Conservation (phyloP, 30 jellyfish, hydroid and myxozoan genomes). For the Catostylus mosaicus region DNA sequence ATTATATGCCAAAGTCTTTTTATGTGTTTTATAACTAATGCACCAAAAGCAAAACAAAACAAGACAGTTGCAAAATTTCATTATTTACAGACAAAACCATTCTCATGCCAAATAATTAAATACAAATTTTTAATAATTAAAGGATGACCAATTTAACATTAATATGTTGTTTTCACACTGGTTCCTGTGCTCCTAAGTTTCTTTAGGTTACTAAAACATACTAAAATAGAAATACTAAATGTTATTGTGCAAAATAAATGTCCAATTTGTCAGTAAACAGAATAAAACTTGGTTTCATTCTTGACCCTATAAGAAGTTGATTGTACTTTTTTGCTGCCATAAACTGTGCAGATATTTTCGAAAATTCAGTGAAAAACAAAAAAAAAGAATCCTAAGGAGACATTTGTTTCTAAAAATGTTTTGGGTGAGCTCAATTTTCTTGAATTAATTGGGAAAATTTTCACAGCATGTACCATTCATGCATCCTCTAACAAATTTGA, state of each 20-base stretch:
- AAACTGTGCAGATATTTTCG: not conserved
- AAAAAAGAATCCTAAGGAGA: not conserved
- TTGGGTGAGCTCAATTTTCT: not conserved
- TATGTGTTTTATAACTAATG: too few species aligned
- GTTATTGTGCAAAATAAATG: not conserved
- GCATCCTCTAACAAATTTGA: not conserved
- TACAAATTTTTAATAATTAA: too few species aligned
- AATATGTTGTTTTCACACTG: not conserved
- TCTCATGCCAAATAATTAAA: too few species aligned
- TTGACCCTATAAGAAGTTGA: not conserved
- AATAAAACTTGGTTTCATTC: not conserved
- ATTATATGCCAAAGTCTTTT: too few species aligned
- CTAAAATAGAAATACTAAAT: too few species aligned
- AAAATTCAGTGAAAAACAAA: not conserved
- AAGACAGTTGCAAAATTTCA: too few species aligned
- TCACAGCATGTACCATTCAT: not conserved
- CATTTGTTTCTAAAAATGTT: not conserved
- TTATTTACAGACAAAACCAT: too few species aligned
- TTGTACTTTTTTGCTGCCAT: not conserved
- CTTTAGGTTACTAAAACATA: not conserved
- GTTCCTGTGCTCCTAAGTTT: not conserved
- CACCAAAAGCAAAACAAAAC: too few species aligned
- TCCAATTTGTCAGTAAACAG: not conserved
- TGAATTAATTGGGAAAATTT: not conserved
- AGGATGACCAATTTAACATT: not conserved